phyloP scores from a whole-genome alignment of 2,113 vertebrate genomes.

The Patagioenas fasciata region DNA sequence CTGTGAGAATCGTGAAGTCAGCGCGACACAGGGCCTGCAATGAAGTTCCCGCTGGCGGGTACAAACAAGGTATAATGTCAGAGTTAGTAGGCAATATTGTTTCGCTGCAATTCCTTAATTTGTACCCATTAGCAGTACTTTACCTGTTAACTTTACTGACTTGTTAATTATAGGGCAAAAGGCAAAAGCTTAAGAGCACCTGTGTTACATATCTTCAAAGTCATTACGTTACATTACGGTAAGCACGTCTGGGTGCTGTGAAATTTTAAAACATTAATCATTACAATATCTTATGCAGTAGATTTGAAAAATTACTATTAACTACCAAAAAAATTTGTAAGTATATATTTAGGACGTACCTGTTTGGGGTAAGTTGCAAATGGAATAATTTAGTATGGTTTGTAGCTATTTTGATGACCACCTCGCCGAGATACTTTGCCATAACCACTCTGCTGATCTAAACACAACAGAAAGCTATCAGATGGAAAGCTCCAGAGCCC shows the following conservation, averaged over 20 bases:
- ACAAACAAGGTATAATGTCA: constrained; percentile 99
- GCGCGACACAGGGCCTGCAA: constrained; percentile 99
- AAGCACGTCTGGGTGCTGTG: constrained; percentile 98
- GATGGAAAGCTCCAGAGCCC: neutral
- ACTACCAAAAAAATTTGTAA: constrained; percentile 56
- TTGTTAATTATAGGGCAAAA: constrained; percentile 93
- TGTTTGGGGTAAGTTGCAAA: constrained; percentile 82
- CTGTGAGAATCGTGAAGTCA: constrained; percentile 99
- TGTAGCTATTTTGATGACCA: constrained; percentile 99
- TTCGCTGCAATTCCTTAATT: constrained; percentile 97
- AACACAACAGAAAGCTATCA: constrained; percentile 37
- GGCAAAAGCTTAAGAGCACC: constrained; percentile 84
- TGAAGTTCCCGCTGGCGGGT: constrained; percentile 99
- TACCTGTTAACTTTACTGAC: constrained; percentile 99
- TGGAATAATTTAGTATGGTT: constrained; percentile 95
- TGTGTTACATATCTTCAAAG: constrained; percentile 89
- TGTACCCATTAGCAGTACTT: constrained; percentile 99
- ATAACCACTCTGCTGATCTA: constrained; percentile 97
- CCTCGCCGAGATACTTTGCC: constrained; percentile 97
- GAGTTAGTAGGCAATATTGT: constrained; percentile 99
- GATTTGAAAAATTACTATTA: constrained; percentile 82
- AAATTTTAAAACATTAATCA: constrained; percentile 87
- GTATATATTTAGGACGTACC: constrained; percentile 81
- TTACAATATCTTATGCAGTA: constrained; percentile 81
- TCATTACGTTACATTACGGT: constrained; percentile 94